A percentile compares a stretch with the other conserved stretches of the same genome.
These are phyloP conservation scores for Seira sanloemensis DNA, from an alignment of 2,888 invertebrate genomes.

Conservation along the genomic window DNA sequence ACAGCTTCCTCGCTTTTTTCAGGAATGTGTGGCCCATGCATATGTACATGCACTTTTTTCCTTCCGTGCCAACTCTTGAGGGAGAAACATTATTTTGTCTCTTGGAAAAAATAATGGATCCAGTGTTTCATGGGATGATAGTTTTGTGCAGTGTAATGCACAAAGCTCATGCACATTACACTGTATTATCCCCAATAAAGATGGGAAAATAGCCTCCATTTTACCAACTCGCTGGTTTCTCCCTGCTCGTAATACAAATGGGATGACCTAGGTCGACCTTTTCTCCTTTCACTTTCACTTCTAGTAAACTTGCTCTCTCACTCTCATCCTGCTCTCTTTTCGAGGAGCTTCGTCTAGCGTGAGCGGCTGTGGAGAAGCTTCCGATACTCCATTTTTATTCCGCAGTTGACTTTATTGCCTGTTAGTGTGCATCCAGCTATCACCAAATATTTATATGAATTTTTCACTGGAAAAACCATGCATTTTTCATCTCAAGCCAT, in stretches of 20 bases:
- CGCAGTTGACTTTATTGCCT: neutral
- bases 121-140: conserved; percentile 8
- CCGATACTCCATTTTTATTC: conserved; percentile 30
- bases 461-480: conserved; percentile 16
- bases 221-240: conserved; percentile 69
- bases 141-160: conserved; percentile 8
- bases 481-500: neutral
- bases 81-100: conserved; percentile 23
- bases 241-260: conserved; percentile 72
- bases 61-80: neutral
- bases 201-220: conserved; percentile 69
- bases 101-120: conserved; percentile 45
- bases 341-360: neutral
- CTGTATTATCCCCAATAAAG: conserved; percentile 66
- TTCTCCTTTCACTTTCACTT: conserved; percentile 66
- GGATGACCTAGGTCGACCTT: conserved; percentile 69
- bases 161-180: conserved; percentile 23
- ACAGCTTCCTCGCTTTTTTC: conserved; percentile 38
- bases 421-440: conserved; percentile 49
- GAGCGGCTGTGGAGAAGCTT: conserved; percentile 5
- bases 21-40: no score
- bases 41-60: neutral
- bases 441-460: conserved; percentile 60
- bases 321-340: neutral
- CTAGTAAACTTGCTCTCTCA: neutral